phyloP scores from a whole-genome alignment of 2,113 vertebrate genomes.

The Rallus limicola region DNA sequence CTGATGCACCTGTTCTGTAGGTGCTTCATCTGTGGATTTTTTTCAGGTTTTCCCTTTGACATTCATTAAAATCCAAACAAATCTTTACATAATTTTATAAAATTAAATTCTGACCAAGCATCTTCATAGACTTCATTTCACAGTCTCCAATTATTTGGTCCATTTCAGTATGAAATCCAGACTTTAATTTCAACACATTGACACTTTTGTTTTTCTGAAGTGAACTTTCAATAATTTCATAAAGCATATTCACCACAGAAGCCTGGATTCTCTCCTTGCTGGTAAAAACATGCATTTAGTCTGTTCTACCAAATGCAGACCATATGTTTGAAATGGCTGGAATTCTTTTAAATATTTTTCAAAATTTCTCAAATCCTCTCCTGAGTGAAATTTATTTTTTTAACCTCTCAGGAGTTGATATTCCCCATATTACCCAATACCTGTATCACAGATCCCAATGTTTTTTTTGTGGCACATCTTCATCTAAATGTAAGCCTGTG shows the following conservation, averaged over 20 bases:
- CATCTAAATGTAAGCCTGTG: background rate
- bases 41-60: background rate
- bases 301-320: background rate
- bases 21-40: background rate
- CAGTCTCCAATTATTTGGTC: background rate
- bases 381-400: background rate
- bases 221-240: background rate
- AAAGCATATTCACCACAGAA: background rate
- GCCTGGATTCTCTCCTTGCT: background rate
- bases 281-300: background rate
- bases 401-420: background rate
- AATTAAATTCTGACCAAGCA: background rate
- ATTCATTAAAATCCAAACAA: background rate
- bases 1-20: background rate
- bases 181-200: background rate
- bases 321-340: background rate
- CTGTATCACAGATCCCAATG: background rate
- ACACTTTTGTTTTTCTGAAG: background rate
- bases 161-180: background rate
- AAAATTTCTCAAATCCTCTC: background rate
- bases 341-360: background rate
- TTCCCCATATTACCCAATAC: background rate
- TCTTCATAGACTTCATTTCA: background rate
- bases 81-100: background rate
- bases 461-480: accelerated